Conservation (phyloP, 2,797 vertebrate species). For the Ataeniobius toweri region DNA sequence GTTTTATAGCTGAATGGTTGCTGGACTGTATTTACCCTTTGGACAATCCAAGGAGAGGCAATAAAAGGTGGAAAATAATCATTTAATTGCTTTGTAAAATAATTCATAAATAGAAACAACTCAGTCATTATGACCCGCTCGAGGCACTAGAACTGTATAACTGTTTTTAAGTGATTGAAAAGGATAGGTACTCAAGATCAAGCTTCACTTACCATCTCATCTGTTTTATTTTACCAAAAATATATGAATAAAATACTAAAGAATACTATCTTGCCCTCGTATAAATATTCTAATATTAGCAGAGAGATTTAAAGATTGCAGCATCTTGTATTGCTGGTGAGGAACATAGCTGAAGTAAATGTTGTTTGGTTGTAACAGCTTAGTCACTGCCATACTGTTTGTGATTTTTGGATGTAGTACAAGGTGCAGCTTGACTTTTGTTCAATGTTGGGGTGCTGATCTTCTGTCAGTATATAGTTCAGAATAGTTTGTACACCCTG, state of each 20-base stretch:
- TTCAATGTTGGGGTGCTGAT: not conserved
- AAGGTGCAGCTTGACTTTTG: not conserved
- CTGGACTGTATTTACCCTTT: too few species aligned
- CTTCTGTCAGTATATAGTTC: not conserved
- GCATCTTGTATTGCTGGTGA: not conserved
- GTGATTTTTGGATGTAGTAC: not conserved
- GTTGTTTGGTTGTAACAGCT: not conserved
- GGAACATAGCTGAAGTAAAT: not conserved
- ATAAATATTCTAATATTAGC: not conserved
- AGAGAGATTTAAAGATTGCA: not conserved
- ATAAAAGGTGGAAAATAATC: too few species aligned
- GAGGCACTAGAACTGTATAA: not conserved
- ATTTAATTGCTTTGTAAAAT: too few species aligned
- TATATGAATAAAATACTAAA: not conserved
- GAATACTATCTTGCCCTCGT: not conserved
- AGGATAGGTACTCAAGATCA: not conserved
- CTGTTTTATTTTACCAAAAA: not conserved
- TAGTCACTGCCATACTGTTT: not conserved
- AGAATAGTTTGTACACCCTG: not conserved
- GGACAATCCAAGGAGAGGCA: too few species aligned
- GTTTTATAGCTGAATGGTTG: too few species aligned
- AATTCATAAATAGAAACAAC: not conserved
- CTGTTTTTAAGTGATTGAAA: not conserved
- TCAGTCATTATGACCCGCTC: not conserved
- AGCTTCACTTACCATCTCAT: not conserved